Base-by-base conservation (phyloP, 2,113 vertebrate species). In the Camelus dromedarius region DNA sequence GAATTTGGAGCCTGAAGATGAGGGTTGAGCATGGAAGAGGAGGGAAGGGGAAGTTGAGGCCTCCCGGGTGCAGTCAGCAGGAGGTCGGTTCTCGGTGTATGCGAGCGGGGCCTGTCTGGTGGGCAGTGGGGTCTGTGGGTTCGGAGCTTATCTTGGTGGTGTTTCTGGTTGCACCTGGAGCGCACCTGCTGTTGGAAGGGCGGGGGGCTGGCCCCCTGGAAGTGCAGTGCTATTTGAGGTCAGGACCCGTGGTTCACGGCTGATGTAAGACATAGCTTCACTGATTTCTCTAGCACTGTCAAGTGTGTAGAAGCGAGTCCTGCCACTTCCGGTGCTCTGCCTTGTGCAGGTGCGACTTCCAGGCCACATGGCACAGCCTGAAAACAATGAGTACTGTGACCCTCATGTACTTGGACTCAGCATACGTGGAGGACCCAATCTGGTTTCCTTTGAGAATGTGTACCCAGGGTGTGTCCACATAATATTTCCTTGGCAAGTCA, bases 201-300 rank as follows among this genome's bases (percentile, higher is more conserved):
- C 0, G 1, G 12, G 12, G 46, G 30, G 46, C 3, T 0, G 2
- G 15, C 38, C 7, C 52, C 26, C 7, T 3, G 87, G 92, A 73
- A 76, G 77, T 12, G 8, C 6, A 1, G 28, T 8, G 11, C 35
- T 6, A 4, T 60, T 16, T 4, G 48, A 52, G 48, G 35, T 46
- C 35, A 15, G 77, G 66, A 8, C 32, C 70, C 67, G 48, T 2
- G 70, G 35, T 8, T 42, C 42, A 32, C 3, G 2, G 67, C 58
- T 18, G n/a, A 24, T 0, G 0, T 1, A 20, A 48, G 38, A 4
- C 6, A 8, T 2, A 12, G 20, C 80, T 46, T 54, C 15, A 8
- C 50, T 10, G 64, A 42, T 15, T 10, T 3, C 14, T 67, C 10
- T 30, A n/a, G 62, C 19, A 1, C 46, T 56, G 81, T 3, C 3